phyloP scores from a whole-genome alignment of 2,797 vertebrate species.

The Balearica regulorum region DNA sequence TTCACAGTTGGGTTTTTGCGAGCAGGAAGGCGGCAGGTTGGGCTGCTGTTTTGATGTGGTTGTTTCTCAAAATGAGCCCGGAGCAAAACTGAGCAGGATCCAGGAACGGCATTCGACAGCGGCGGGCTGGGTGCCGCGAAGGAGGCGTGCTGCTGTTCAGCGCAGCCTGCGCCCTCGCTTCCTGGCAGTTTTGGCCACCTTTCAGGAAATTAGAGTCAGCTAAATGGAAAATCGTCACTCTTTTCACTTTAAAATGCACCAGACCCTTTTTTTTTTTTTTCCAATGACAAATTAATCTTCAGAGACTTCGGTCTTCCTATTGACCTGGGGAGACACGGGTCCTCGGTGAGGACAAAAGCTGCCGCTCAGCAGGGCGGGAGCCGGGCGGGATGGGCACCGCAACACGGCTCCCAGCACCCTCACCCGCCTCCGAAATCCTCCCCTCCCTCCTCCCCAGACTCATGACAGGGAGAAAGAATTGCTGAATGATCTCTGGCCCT shows the following conservation, averaged over 20 bases:
- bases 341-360: not conserved
- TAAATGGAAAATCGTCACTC: not conserved
- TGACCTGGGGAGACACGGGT: rapidly evolving
- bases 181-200: not conserved
- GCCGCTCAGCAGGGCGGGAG: rapidly evolving
- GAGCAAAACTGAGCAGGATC: not conserved
- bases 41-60: not conserved
- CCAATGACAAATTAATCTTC: not conserved
- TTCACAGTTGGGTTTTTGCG: not conserved
- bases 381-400: not conserved
- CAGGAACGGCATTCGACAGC: not conserved
- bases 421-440: not conserved
- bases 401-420: not conserved
- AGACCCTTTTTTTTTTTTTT: not conserved
- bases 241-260: not conserved
- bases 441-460: not conserved
- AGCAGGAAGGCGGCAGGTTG: not conserved
- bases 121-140: rapidly evolving
- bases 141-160: not conserved
- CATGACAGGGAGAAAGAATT: constrained; percentile 2
- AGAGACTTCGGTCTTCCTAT: not conserved
- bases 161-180: rapidly evolving
- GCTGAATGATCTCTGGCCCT: not conserved
- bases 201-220: not conserved
- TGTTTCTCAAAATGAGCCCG: not conserved